These are phyloP conservation scores for Cirrhinus molitorella DNA, from an alignment of 2,797 vertebrate genomes.

Conservation along the genomic window DNA sequence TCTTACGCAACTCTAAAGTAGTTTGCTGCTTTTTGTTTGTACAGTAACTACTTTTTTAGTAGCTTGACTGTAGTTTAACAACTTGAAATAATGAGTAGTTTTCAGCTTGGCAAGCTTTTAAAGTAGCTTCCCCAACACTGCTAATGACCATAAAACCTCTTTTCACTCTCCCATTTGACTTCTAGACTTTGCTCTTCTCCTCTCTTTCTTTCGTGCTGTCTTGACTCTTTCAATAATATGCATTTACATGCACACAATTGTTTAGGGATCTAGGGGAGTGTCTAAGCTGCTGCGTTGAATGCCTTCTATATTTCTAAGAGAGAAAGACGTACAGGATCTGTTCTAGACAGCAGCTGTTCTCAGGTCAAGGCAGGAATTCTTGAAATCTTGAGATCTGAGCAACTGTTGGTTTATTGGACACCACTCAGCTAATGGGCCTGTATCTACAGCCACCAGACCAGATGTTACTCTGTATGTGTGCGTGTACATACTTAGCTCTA, in stretches of 20 bases:
- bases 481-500: neutral
- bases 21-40: neutral
- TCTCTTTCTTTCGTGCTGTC: neutral
- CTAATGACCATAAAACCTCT: conserved; percentile 6
- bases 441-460: conserved; percentile 75
- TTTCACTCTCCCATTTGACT: conserved; percentile 3
- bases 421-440: conserved; percentile 73
- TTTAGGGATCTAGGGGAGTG: conserved; percentile 22
- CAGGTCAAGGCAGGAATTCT: conserved; percentile 77
- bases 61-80: conserved; percentile 4
- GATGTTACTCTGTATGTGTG: conserved; percentile 21
- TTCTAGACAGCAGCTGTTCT: conserved; percentile 78
- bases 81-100: neutral
- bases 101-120: neutral
- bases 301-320: conserved; percentile 19
- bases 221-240: conserved; percentile 1
- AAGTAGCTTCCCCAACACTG: neutral
- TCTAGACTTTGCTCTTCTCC: neutral
- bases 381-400: conserved; percentile 73
- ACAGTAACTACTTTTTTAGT: neutral
- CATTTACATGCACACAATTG: conserved; percentile 40
- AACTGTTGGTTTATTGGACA: conserved; percentile 65
- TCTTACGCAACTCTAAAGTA: neutral
- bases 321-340: conserved; percentile 29
- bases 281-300: conserved; percentile 4